Conservation (phyloP, 2,888 invertebrate species). For the Scaptomyza caliginosa region DNA sequence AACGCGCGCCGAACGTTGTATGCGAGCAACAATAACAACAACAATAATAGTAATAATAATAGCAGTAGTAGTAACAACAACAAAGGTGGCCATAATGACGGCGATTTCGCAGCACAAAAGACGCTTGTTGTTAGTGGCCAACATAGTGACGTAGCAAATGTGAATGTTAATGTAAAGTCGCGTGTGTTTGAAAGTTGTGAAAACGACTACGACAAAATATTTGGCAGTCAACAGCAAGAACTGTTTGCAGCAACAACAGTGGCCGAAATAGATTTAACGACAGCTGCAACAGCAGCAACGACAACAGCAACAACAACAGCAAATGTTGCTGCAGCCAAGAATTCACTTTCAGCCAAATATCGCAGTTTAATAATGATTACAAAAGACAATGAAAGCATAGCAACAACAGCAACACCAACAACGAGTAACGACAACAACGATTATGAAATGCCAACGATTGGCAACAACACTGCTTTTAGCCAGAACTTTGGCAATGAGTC, state of each 20-base stretch:
- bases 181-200: conserved; percentile 72
- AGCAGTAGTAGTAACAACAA: conserved; percentile 31
- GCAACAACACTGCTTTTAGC: conserved; percentile 44
- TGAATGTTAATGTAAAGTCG: conserved; percentile 50
- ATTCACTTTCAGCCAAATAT: conserved; percentile 87
- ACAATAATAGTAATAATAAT: conserved; percentile 28
- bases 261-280: conserved; percentile 18
- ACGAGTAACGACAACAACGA: conserved; percentile 50
- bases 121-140: conserved; percentile 56
- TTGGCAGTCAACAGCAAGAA: conserved; percentile 55
- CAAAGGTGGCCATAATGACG: conserved; percentile 69
- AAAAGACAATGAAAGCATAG: conserved; percentile 85
- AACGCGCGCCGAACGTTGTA: conserved; percentile 58
- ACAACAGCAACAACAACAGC: conserved; percentile 15
- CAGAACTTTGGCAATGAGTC: conserved; percentile 72
- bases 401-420: conserved; percentile 30
- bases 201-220: conserved; percentile 76
- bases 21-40: conserved; percentile 45
- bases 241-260: conserved; percentile 21
- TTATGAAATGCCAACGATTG: conserved; percentile 63
- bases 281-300: conserved; percentile 27
- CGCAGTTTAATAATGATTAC: conserved; percentile 96
- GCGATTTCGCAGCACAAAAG: conserved; percentile 75
- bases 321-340: conserved; percentile 62
- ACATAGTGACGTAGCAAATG: conserved; percentile 63